These are phyloP conservation scores for Pseudorectes ferrugineus DNA, from an alignment of 2,113 vertebrate species.

Conservation along the genomic window DNA sequence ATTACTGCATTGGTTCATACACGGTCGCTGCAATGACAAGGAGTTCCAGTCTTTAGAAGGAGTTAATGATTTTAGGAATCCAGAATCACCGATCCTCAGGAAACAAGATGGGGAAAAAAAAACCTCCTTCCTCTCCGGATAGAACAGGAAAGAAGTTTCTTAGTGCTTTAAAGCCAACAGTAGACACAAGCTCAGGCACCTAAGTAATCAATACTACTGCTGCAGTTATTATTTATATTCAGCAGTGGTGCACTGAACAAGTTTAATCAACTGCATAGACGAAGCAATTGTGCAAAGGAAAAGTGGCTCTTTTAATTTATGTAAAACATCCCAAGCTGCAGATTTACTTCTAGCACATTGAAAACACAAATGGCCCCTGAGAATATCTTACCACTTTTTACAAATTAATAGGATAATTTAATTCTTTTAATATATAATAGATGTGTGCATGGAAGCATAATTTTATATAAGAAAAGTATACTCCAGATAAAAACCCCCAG, in stretches of 20 bases:
- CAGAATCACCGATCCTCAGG: constrained; percentile 24
- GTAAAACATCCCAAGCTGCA: background rate
- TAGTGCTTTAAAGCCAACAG: background rate
- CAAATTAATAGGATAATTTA: background rate
- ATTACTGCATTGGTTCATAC: constrained; percentile 57
- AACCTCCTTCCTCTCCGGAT: background rate
- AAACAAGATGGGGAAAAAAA: background rate
- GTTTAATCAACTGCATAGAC: background rate
- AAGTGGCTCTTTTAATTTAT: background rate
- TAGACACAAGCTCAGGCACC: background rate
- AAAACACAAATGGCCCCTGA: background rate
- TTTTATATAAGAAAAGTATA: background rate
- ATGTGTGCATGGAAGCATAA: background rate
- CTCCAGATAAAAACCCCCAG: background rate
- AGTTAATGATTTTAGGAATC: constrained; percentile 8
- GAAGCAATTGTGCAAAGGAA: background rate
- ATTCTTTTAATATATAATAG: background rate
- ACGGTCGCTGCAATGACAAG: constrained; percentile 4
- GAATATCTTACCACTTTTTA: background rate
- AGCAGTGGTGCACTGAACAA: background rate
- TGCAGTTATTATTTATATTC: constrained; percentile 40
- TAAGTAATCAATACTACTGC: constrained; percentile 35
- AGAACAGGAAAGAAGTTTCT: constrained; percentile 13
- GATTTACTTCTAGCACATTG: background rate
- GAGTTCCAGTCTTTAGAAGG: background rate